Evolutionary conservation across 2,888 invertebrate genomes (phyloP).

Genomic region (Crossocerus cetratus): DNA sequence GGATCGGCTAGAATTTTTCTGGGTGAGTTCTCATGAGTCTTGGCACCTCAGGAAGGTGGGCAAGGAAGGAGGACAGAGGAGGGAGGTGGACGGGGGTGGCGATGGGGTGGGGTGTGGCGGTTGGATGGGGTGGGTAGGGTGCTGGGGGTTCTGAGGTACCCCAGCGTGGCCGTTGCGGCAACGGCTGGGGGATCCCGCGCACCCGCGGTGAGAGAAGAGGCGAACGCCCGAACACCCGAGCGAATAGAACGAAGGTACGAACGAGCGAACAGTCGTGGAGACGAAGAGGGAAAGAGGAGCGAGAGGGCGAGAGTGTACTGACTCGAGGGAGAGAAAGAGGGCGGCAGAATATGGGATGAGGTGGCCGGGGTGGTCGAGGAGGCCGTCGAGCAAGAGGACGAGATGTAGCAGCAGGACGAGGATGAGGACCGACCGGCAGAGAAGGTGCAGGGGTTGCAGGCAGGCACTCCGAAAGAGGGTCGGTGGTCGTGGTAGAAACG

Average conservation of each 20-base stretch:
- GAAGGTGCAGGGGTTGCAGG: constrained; percentile 55
- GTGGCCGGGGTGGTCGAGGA: constrained; percentile 29
- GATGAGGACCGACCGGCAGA: constrained; percentile 6
- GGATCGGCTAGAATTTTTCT: constrained; percentile 59
- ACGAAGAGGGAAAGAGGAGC: constrained; percentile 3
- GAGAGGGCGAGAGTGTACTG: constrained; percentile 12
- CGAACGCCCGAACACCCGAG: constrained; percentile 24
- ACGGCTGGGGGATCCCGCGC: constrained; percentile 67
- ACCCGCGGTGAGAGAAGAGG: constrained; percentile 68
- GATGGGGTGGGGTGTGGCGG: constrained; percentile 55
- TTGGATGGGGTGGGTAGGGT: constrained; percentile 55
- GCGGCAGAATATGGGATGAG: constrained; percentile 14
- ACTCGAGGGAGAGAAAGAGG: constrained; percentile 12
- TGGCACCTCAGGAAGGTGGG: constrained; percentile 64
- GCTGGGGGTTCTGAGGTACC: constrained; percentile 73
- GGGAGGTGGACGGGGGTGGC: constrained; percentile 18
- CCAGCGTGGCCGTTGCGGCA: constrained; percentile 76
- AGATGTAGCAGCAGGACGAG: constrained; percentile 31
- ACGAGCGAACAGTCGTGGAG: constrained; percentile 2
- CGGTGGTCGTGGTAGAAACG: constrained; percentile 53
- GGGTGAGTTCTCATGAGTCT: constrained; percentile 62
- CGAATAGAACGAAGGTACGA: constrained; percentile 14
- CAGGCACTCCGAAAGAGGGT: constrained; percentile 66
- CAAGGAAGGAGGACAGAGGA: constrained; percentile 56
- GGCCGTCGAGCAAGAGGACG: constrained; percentile 24